These are phyloP conservation scores for Chrysotoxum bicinctum DNA, from an alignment of 2,888 invertebrate genomes.

Conservation along the genomic window DNA sequence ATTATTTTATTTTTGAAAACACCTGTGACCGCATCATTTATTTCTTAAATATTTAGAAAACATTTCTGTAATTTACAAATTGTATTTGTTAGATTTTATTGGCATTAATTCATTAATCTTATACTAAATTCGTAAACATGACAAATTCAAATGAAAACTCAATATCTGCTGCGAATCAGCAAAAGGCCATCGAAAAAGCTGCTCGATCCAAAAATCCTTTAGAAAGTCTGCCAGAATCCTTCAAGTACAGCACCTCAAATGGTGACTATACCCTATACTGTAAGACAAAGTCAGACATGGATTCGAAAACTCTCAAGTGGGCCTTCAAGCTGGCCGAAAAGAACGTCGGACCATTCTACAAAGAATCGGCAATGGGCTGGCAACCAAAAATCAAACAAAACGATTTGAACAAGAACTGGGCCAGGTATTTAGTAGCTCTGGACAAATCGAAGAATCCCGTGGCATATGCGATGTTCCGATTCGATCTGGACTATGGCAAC, in stretches of 20 bases:
- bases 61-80: neutral
- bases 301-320: constrained; percentile 79
- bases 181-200: constrained; percentile 80
- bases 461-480: constrained; percentile 89
- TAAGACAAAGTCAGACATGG: constrained; percentile 78
- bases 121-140: constrained; percentile 73
- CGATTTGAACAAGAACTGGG: constrained; percentile 86
- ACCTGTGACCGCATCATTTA: neutral
- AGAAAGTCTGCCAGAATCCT: constrained; percentile 75
- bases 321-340: constrained; percentile 80
- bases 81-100: neutral
- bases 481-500: constrained; percentile 87
- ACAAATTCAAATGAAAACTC: constrained; percentile 75
- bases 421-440: constrained; percentile 85
- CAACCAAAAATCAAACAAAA: constrained; percentile 84
- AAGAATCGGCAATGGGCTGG: constrained; percentile 84
- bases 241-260: constrained; percentile 74
- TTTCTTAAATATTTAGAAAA: neutral
- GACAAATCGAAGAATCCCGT: constrained; percentile 82
- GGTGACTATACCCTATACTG: constrained; percentile 77
- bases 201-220: constrained; percentile 78
- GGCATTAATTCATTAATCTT: neutral
- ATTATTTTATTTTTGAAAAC: constrained; percentile 11
- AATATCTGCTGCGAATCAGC: constrained; percentile 76
- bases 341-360: constrained; percentile 80